Evolutionary conservation across 2,888 invertebrate genomes (phyloP).

Genomic region (Conistra vaccinii): DNA sequence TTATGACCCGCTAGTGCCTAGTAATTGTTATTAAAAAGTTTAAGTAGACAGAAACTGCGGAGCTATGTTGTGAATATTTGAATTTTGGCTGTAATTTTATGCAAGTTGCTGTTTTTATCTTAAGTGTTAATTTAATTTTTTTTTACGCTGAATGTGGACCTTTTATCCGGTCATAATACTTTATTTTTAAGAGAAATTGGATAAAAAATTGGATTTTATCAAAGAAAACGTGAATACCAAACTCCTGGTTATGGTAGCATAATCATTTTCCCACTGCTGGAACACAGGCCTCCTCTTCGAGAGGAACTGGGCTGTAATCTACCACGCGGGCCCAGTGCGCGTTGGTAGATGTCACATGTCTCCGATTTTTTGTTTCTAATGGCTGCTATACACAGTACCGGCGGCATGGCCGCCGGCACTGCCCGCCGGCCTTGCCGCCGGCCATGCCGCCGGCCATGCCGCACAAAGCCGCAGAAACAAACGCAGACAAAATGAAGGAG

Average conservation of each 20-base stretch:
- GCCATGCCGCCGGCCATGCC: too few species aligned
- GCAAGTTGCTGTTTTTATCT: conserved; percentile 31
- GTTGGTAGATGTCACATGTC: too few species aligned
- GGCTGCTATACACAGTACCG: too few species aligned
- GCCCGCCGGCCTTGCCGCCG: too few species aligned
- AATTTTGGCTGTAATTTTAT: conserved; percentile 28
- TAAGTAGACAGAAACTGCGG: conserved; percentile 33
- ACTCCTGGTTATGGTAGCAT: background rate
- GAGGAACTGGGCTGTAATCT: too few species aligned
- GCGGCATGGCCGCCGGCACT: too few species aligned
- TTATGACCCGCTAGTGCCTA: conserved; percentile 69
- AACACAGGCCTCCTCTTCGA: too few species aligned
- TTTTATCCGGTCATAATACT: background rate
- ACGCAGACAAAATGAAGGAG: too few species aligned
- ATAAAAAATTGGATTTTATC: background rate
- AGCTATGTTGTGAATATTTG: conserved; percentile 37
- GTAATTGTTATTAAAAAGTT: conserved; percentile 68
- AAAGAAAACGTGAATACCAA: background rate
- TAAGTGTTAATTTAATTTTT: conserved; percentile 15
- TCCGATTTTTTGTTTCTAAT: too few species aligned
- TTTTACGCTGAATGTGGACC: background rate
- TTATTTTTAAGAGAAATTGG: background rate
- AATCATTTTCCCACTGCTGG: too few species aligned
- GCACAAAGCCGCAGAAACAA: too few species aligned
- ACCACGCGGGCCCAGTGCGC: too few species aligned